Base-by-base conservation (phyloP, 2,888 invertebrate genomes). In the Coecobrya sp. region DNA sequence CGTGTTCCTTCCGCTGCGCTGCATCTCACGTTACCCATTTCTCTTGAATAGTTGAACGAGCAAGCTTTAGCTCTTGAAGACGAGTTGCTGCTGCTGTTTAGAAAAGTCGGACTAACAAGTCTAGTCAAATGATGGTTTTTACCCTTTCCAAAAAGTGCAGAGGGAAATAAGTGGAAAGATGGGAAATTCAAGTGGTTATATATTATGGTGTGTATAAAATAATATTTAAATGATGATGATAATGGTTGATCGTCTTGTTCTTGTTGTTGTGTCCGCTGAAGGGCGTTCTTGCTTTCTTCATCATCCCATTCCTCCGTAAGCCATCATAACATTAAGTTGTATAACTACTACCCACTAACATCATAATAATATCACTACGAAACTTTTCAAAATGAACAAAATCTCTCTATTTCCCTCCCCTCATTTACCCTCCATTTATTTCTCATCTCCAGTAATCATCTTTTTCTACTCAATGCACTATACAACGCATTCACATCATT, bases 11-110 rank as follows among this genome's bases (percentile, higher is more conserved):
- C 82, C 82, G 82, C 82, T 82, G 82, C 82, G 82, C 13, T 82
- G 82, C 55, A n/a, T 82, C 82, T 82, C 82, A 59, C 59, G 82
- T 82, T 82, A 82, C 85, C 85, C 85, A 65, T 65, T 85, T 65
- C 49, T 36, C 86, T 42, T 1, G n/a, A 70, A 52, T 4, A 25
- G 85, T 59, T 84, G 42, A 73, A 73, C 25, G 45, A 45, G 36
- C 3, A 70, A 36, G 70, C 70, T 70, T 36, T 70, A 49, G 49
- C 30, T 82, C 59, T 59, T 45, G 59, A 82, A 1, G n/a, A 82
- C 36, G 27, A 52, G 19, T n/a, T 10, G 16, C 19, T 36, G 36
- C 36, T 36, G 27, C 27, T 36, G 70, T 3, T 30, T 30, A 13
- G 30, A 36, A 22, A 13, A 27, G 36, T 36, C 36, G 22, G 19